Conservation (phyloP, 2,888 invertebrate species). For the Phyllotreta striolata region DNA sequence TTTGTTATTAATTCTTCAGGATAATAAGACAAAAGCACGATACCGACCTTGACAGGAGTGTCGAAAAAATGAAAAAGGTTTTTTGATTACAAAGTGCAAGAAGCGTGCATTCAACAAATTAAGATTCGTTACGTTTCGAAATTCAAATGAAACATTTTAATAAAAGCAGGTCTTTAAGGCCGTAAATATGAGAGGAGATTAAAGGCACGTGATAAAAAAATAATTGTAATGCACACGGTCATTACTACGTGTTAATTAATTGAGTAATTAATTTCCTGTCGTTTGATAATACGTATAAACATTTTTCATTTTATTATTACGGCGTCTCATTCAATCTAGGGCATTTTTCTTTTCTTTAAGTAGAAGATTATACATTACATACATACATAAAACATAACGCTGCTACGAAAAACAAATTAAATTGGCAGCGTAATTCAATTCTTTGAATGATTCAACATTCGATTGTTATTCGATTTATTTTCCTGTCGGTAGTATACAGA, state of each 20-base stretch:
- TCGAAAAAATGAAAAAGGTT: constrained; percentile 5
- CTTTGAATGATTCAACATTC: neutral
- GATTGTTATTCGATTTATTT: constrained; percentile 1
- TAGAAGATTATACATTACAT: neutral
- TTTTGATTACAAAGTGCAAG: constrained; percentile 8
- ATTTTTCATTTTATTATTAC: constrained; percentile 7
- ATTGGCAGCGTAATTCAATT: neutral
- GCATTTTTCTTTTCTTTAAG: no score
- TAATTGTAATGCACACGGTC: constrained; percentile 1
- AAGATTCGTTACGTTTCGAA: constrained; percentile 1
- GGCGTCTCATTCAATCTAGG: neutral
- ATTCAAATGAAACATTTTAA: constrained; percentile 4
- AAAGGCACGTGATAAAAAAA: neutral
- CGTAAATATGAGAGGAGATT: constrained; percentile 4
- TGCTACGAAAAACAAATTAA: neutral
- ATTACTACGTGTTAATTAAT: neutral
- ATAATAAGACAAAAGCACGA: constrained; percentile 5
- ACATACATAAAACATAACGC: neutral
- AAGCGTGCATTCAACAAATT: constrained; percentile 1
- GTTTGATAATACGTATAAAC: neutral
- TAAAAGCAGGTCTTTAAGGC: constrained; percentile 1
- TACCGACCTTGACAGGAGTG: constrained; percentile 16
- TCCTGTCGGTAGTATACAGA: constrained; percentile 2
- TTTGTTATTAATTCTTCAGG: neutral
- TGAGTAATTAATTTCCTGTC: constrained; percentile 7